Percentiles rank a stretch among this genome's conserved stretches.
Conservation (phyloP, 2,113 vertebrate species). For the Bufo bufo region DNA sequence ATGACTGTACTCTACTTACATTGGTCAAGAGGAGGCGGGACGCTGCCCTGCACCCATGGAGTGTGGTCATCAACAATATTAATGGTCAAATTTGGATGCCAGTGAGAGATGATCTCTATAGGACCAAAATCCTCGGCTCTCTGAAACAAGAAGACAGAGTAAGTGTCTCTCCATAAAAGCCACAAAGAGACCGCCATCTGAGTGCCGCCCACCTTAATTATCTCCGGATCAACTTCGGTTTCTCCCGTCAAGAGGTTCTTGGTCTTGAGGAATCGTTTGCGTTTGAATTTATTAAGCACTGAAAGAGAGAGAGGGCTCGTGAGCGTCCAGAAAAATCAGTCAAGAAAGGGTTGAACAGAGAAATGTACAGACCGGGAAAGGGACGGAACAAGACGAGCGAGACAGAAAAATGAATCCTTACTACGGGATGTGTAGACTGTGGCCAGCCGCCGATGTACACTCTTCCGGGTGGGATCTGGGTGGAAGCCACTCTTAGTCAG, state of each 20-base stretch:
- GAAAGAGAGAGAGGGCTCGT: slow-evolving; percentile 11
- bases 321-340: background rate
- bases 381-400: background rate
- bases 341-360: background rate
- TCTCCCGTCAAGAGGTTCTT: slow-evolving; percentile 94
- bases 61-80: slow-evolving; percentile 98
- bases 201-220: slow-evolving; percentile 83
- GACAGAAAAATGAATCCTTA: slow-evolving; percentile 64
- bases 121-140: slow-evolving; percentile 92
- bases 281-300: slow-evolving; percentile 97
- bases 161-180: no score
- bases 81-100: slow-evolving; percentile 96
- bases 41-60: slow-evolving; percentile 93
- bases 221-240: slow-evolving; percentile 91
- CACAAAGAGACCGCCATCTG: background rate
- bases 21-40: slow-evolving; percentile 91
- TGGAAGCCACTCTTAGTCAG: slow-evolving; percentile 96
- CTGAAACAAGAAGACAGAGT: slow-evolving; percentile 64
- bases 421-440: slow-evolving; percentile 87
- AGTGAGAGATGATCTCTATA: slow-evolving; percentile 93
- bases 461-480: slow-evolving; percentile 90
- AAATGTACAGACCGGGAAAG: background rate
- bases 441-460: slow-evolving; percentile 86
- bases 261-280: slow-evolving; percentile 90
- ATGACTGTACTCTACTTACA: slow-evolving; percentile 72